Conservation (phyloP, 2,888 invertebrate genomes). For the Lithosia quadra region DNA sequence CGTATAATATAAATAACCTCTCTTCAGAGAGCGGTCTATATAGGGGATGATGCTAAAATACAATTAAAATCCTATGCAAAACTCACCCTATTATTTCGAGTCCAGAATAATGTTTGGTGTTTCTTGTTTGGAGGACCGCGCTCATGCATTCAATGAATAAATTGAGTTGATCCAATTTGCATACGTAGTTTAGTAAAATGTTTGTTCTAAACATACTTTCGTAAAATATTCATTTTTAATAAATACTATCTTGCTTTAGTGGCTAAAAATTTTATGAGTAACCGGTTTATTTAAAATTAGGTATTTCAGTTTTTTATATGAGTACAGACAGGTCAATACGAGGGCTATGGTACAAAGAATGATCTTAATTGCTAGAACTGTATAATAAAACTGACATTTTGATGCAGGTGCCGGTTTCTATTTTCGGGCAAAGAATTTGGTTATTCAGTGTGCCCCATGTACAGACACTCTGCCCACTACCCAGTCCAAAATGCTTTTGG, state of each 20-base stretch:
- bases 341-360: too few relatives aligned
- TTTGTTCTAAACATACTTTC: slow-evolving; percentile 27
- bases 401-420: too few relatives aligned
- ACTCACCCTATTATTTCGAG: slow-evolving; percentile 44
- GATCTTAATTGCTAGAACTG: neutral
- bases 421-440: too few relatives aligned
- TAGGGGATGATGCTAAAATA: slow-evolving; percentile 29
- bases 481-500: neutral
- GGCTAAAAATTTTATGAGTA: neutral
- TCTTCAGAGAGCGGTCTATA: slow-evolving; percentile 25
- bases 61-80: slow-evolving; percentile 42
- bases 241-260: neutral
- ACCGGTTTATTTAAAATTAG: neutral
- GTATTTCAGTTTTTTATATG: neutral
- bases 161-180: slow-evolving; percentile 52
- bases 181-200: slow-evolving; percentile 40
- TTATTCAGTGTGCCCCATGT: neutral
- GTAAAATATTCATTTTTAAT: neutral
- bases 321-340: too few relatives aligned
- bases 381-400: neutral
- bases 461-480: too few relatives aligned
- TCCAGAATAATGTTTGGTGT: slow-evolving; percentile 49
- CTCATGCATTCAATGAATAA: slow-evolving; percentile 61
- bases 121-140: slow-evolving; percentile 41
- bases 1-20: slow-evolving; percentile 9